Evolutionary conservation across 2,888 invertebrate genomes (phyloP), one percentile per base, ranked within the genome.

Genomic region (Drosophila anceps): DNA sequence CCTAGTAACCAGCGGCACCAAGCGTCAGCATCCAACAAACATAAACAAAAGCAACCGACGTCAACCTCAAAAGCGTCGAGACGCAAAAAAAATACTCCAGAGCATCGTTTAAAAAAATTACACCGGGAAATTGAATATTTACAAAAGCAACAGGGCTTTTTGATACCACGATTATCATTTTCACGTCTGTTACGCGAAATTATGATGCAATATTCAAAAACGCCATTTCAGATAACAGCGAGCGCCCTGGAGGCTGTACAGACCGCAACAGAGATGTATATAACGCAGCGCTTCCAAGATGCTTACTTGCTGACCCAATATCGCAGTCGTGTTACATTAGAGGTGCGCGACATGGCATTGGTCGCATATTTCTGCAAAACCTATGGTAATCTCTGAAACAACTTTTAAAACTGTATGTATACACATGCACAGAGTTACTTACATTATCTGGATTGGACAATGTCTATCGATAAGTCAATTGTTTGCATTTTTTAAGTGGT

Each of bases 261-360:
- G 79, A 93, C 93, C 73, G 90, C 94, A 2, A 63, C 92, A 0
- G 94, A 94, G 86, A 91, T 93, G 72, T 94, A 94, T 72, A 12
- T 94, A 4, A 92, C 93, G 0, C 93, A 93, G 73, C 91, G 94
- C 18, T 93, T 94, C 43, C 92, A 94, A 68, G 94, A 94, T 79
- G 89, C 93, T 1, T 85, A 93, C 44, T 66, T 93, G 54, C 90
- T 94, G 13, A 90, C 94, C 0, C 57, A 90, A 4, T 94, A 94
- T 76, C 93, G 94, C 0, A 92, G 92, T 20, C 91, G 94, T 4
- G 91, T 94, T 0, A 94, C 94, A 0, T 70, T 94, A 1, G 91
- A 90, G 80, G 90, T 92, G 7, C 90, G 88, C n/a, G 94, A 94
- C 79, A 91, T 94, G 87, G 84, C 92, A 31, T 76, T 94, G 24